Conservation (phyloP, 1,140 invertebrate species). For the Hydropsyche tenuis region DNA sequence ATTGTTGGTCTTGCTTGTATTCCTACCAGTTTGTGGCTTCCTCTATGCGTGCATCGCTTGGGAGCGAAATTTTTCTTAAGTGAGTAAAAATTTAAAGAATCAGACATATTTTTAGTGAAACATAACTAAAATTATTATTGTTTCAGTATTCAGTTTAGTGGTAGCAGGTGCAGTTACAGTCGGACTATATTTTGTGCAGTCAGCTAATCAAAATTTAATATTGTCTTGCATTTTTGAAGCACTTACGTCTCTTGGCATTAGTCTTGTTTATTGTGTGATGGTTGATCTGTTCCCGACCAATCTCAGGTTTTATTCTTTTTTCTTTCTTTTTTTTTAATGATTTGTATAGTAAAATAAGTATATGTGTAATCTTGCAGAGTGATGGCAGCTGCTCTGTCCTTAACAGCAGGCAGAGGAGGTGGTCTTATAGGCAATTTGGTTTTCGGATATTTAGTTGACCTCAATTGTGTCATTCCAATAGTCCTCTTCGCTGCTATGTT, state of each 20-base stretch:
- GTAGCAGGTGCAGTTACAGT: slow-evolving; percentile 76
- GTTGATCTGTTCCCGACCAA: slow-evolving; percentile 81
- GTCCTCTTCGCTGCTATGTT: slow-evolving; percentile 72
- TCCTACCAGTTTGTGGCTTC: slow-evolving; percentile 74
- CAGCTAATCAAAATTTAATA: slow-evolving; percentile 72
- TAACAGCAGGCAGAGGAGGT: slow-evolving; percentile 75
- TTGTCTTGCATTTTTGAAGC: slow-evolving; percentile 79
- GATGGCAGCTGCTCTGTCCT: slow-evolving; percentile 76
- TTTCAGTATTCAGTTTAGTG: slow-evolving; percentile 74
- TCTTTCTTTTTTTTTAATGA: too few relatives aligned
- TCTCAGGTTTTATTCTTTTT: slow-evolving; percentile 64
- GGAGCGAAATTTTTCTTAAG: slow-evolving; percentile 78
- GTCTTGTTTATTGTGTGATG: slow-evolving; percentile 76
- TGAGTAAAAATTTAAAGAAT: slow-evolving; percentile 60
- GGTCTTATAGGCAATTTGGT: slow-evolving; percentile 72
- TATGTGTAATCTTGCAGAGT: slow-evolving; percentile 61
- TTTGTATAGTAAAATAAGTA: too few relatives aligned
- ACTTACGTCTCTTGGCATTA: slow-evolving; percentile 75
- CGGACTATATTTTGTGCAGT: slow-evolving; percentile 77
- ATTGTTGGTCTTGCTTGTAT: slow-evolving; percentile 77
- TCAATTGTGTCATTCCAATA: slow-evolving; percentile 74
- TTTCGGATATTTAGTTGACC: slow-evolving; percentile 75
- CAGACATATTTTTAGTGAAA: too few relatives aligned
- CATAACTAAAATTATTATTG: too few relatives aligned
- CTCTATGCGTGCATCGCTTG: slow-evolving; percentile 73